Evolutionary conservation across 2,797 vertebrate species (phyloP), one percentile per base, ranked within the genome.

Genomic region (Sebastes matsubarae): DNA sequence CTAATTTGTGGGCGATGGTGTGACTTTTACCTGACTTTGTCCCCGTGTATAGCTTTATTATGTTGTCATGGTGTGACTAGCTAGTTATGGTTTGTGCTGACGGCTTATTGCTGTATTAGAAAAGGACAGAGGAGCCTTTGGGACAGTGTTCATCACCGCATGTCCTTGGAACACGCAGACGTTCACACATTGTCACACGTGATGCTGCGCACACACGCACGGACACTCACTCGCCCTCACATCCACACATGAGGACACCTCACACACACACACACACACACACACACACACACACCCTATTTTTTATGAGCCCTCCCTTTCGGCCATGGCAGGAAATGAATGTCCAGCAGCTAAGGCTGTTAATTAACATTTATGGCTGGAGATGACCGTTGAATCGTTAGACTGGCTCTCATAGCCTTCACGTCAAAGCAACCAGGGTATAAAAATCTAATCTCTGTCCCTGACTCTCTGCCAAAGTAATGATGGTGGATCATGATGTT

Each of bases 341-440:
- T 85, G 92, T 93, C 91, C 89, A 72, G 84, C 73, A 86, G 91
- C 89, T 42, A 38, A 79, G 85, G 88, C 80, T 88, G 88, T 92
- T 94, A 93, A 94, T 94, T 93, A 94, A 87, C 88, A 83, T 94
- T 94, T 90, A 95, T 90, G 88, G 83, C 83, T 60, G 42, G 38
- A 79, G 89, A 93, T 92, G 92, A 92, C 85, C 86, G 18, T 68
- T 69, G 83, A 89, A 90, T 90, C 80, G 74, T 82, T 90, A 87
- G 85, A 86, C 86, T 73, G 79, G 69, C 80, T 88, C 91, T 77
- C 70, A 20, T 34, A 86, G 86, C 76, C 77, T 79, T 80, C 78
- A 86, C 34, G 81, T 88, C 81, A 80, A 63, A 89, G 73, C 87
- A 81, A 84, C 72, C 58, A 60, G 82, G 72, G 85, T 80, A 88